Evolutionary conservation across 2,888 invertebrate genomes (phyloP).

Genomic region (Capitulum mitella): DNA sequence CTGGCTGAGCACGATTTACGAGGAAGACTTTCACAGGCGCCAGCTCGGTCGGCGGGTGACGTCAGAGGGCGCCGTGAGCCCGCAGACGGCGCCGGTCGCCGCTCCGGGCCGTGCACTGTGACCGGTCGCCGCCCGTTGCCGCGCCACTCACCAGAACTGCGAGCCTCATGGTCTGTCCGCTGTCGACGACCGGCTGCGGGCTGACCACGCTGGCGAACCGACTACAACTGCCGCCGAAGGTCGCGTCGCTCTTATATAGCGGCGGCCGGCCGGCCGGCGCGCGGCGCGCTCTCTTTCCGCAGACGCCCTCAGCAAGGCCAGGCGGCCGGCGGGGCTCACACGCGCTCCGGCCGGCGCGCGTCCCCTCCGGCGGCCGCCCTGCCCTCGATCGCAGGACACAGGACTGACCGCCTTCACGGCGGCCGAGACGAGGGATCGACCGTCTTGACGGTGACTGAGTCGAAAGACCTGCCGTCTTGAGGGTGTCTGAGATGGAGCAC

Average conservation of each 20-base stretch:
- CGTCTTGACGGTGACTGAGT: too few relatives aligned
- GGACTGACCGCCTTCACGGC: too few relatives aligned
- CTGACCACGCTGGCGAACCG: background rate
- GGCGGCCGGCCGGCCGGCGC: background rate
- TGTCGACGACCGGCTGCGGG: background rate
- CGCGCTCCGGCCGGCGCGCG: background rate
- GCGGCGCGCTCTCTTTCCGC: background rate
- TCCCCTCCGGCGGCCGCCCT: background rate
- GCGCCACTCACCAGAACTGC: background rate
- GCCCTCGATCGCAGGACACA: too few relatives aligned
- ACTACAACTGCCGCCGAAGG: slow-evolving; percentile 2
- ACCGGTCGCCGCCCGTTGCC: background rate
- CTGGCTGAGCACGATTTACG: too few relatives aligned
- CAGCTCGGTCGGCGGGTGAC: background rate
- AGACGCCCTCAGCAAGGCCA: slow-evolving; percentile 3
- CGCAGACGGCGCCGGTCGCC: background rate
- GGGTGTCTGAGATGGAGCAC: too few relatives aligned
- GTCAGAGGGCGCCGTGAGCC: background rate
- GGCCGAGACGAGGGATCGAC: too few relatives aligned
- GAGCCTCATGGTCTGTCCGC: background rate
- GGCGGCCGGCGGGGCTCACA: background rate
- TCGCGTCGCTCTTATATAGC: background rate
- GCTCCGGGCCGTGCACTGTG: too few relatives aligned
- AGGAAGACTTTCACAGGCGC: background rate
- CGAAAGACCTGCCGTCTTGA: too few relatives aligned